Evolutionary conservation across 2,888 invertebrate genomes (phyloP).

Genomic region (Tenthredo mesomela): DNA sequence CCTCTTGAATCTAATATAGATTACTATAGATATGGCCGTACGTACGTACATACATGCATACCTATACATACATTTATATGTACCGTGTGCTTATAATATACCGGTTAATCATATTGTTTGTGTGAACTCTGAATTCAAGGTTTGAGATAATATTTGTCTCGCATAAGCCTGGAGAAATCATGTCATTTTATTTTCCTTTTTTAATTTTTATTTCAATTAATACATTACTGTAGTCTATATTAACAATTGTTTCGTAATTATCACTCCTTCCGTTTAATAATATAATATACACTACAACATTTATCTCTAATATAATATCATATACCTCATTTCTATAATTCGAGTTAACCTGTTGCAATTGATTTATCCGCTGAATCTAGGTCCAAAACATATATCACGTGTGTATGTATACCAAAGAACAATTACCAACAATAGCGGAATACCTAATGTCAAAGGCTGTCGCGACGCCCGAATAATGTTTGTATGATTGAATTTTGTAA

Average conservation of each 20-base stretch:
- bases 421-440: constrained; percentile 24
- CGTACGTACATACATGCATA: not conserved
- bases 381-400: not conserved
- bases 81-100: not conserved
- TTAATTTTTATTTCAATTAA: not conserved
- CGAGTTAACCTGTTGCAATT: constrained; percentile 6
- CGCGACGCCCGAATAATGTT: not conserved
- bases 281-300: not conserved
- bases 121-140: constrained; percentile 14
- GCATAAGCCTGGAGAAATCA: not conserved
- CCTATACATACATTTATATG: not conserved
- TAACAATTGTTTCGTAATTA: not conserved
- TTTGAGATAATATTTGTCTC: not conserved
- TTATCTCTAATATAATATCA: not conserved
- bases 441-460: not conserved
- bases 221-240: no score
- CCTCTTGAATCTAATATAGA: not conserved
- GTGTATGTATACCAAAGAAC: not conserved
- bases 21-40: not conserved
- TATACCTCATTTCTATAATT: not conserved
- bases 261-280: not conserved
- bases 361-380: constrained; percentile 9
- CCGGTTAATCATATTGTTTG: constrained; percentile 13
- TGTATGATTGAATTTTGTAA: not conserved
- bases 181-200: not conserved